Percentiles rank a stretch among this genome's conserved stretches.
These are phyloP conservation scores for Cephus cinctus DNA, from an alignment of 1,140 invertebrate genomes.

Conservation along the genomic window DNA sequence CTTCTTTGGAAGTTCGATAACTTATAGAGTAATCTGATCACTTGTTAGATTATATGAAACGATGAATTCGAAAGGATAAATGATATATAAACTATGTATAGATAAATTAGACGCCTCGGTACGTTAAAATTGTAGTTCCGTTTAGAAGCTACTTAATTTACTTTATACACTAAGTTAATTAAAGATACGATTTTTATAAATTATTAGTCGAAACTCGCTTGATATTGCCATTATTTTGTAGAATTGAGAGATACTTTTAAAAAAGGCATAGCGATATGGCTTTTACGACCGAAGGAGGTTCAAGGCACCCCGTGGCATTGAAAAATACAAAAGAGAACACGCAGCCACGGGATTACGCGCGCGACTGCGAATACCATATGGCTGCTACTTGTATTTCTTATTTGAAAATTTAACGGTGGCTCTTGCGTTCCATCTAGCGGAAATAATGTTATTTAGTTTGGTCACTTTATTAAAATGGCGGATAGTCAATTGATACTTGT, in stretches of 20 bases:
- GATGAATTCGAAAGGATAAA: no score
- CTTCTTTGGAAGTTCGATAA: no score
- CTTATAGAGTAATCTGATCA: no score
- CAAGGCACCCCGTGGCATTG: constrained; percentile 24
- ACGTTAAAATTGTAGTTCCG: constrained; percentile 9
- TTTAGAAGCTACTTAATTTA: neutral
- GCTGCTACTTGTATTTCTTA: no score
- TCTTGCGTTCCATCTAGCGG: no score
- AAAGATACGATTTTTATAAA: constrained; percentile 9
- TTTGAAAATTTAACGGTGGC: no score
- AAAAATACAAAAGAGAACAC: constrained; percentile 10
- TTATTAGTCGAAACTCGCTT: constrained; percentile 2
- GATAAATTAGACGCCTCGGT: constrained; percentile 13
- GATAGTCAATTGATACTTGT: no score
- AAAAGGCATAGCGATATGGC: constrained; percentile 7
- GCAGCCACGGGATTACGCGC: constrained; percentile 20
- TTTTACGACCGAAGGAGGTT: constrained; percentile 23
- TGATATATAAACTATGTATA: no score
- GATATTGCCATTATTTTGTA: constrained; percentile 15
- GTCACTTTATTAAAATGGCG: no score
- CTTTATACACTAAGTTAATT: constrained; percentile 1
- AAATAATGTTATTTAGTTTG: no score
- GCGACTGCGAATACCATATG: no score
- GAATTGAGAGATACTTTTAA: constrained; percentile 19
- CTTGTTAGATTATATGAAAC: no score